Conservation (phyloP, 1,140 invertebrate species). For the Rhopalosiphum maidis region DNA sequence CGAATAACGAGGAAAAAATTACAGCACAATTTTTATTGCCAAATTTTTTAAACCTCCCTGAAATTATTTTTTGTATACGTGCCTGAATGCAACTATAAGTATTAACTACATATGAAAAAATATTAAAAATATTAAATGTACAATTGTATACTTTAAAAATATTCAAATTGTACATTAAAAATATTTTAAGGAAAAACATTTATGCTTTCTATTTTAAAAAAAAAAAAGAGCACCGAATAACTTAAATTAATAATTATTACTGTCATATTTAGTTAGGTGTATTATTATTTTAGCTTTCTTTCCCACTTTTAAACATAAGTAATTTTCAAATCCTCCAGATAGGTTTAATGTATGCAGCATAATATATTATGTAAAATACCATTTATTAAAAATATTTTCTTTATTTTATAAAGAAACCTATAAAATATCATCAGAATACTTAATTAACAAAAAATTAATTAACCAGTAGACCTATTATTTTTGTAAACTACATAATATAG, state of each 20-base stretch:
- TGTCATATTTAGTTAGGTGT: not conserved
- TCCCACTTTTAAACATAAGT: not conserved
- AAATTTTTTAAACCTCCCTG: too few relatives aligned
- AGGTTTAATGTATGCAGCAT: too few relatives aligned
- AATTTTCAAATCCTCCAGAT: not conserved
- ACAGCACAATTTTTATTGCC: too few relatives aligned
- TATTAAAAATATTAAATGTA: conserved; percentile 3
- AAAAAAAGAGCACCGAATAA: not conserved
- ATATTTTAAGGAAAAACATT: too few relatives aligned
- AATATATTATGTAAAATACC: too few relatives aligned
- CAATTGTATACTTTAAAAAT: not conserved
- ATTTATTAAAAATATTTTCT: too few relatives aligned
- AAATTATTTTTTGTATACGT: too few relatives aligned
- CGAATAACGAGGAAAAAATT: too few relatives aligned
- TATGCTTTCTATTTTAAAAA: not conserved
- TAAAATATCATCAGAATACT: too few relatives aligned
- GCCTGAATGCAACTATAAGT: too few relatives aligned
- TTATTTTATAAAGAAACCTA: too few relatives aligned
- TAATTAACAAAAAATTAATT: not conserved
- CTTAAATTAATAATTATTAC: not conserved
- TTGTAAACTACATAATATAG: not conserved
- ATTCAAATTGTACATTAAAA: not conserved
- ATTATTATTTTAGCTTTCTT: not conserved
- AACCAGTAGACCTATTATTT: not conserved
- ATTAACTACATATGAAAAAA: not conserved